Base-by-base conservation (phyloP, 2,888 invertebrate species). In the Andrena bucephala region DNA sequence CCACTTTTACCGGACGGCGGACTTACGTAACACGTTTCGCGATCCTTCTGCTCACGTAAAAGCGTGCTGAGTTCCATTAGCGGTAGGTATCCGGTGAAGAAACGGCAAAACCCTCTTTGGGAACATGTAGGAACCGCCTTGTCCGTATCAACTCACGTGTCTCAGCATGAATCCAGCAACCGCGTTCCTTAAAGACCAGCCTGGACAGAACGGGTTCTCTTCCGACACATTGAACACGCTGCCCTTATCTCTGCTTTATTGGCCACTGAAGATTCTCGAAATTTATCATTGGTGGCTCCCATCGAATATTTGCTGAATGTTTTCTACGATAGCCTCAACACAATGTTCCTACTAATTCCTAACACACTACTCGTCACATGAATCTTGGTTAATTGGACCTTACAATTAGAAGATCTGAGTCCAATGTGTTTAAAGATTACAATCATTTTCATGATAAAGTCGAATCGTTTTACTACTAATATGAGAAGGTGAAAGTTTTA, bases 1-100 rank as follows among this genome's bases (percentile, higher is more conserved):
- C 89, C 87, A 89, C 90, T 91, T 90, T 89, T 91, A 87, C 88
- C 81, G n/a, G 62, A 68, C 83, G 27, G 24, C 6, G 52, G n/a
- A 57, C 62, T 87, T 87, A 83, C 83, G 87, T 87, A 87, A 87
- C 68, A 6, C 57, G 62, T 66, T 50, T 48, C 52, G 76, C 84
- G 77, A 83, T 81, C 84, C 78, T 70, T 85, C 79, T 83, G 73
- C 85, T 83, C 86, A 77, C 78, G 83, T 82, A 78, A 85, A 83
- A 83, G 78, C 84, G 77, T 71, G 79, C 78, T 69, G 83, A 77
- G 71, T 60, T 86, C 86, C 89, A 89, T 89, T 89, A 89, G 78
- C 63, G 83, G 86, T n/a, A 78, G 83, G 86, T 20, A 78, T 84
- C 73, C 74, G 71, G 50, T 79, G 82, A 84, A 68, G 84, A 81